Evolutionary conservation across 2,888 invertebrate species (phyloP).

Genomic region (Agrochola lychnidis): DNA sequence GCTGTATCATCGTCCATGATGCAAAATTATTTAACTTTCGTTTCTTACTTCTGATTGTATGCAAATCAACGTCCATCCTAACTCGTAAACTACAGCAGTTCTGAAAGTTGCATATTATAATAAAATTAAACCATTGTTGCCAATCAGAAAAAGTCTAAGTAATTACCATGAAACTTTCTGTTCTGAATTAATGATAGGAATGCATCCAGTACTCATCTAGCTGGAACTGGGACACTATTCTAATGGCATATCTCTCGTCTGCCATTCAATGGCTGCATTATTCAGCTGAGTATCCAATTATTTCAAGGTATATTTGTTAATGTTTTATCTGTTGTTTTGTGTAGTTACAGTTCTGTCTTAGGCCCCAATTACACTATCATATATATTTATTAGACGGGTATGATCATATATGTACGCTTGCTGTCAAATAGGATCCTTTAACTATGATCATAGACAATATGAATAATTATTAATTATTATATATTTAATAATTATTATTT

Average conservation of each 20-base stretch:
- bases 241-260: slow-evolving; percentile 55
- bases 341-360: background rate
- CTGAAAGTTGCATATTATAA: slow-evolving; percentile 2
- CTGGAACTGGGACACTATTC: slow-evolving; percentile 54
- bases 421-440: too few relatives aligned
- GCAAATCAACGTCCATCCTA: slow-evolving; percentile 5
- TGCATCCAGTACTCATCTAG: slow-evolving; percentile 39
- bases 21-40: background rate
- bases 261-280: slow-evolving; percentile 47
- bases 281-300: slow-evolving; percentile 38
- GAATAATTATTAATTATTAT: too few relatives aligned
- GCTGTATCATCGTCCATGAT: background rate
- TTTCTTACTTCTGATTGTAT: background rate
- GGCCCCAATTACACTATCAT: too few relatives aligned
- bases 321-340: slow-evolving; percentile 15
- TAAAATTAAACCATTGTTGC: slow-evolving; percentile 23
- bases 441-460: too few relatives aligned
- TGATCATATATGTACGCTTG: too few relatives aligned
- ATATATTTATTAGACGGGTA: too few relatives aligned
- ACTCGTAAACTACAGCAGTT: slow-evolving; percentile 9
- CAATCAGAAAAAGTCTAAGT: slow-evolving; percentile 26
- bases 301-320: slow-evolving; percentile 45
- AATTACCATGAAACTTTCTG: slow-evolving; percentile 50
- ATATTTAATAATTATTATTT: too few relatives aligned
- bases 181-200: slow-evolving; percentile 42